phyloP scores from a whole-genome alignment of 37 sponge, comb jelly and placozoan species.

The Theonella swinhoei region DNA sequence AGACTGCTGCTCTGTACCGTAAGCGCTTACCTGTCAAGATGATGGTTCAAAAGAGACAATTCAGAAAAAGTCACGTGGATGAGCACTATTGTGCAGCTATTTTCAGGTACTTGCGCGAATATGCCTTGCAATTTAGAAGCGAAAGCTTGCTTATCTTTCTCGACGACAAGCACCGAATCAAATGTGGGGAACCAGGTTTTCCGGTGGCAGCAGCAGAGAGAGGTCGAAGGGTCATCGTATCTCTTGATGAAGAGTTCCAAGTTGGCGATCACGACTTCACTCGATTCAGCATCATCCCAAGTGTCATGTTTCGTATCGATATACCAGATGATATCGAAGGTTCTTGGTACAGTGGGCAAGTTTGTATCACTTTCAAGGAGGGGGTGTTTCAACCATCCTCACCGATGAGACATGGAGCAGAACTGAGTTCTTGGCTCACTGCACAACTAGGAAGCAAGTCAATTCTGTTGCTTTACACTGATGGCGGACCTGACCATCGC shows the following conservation, averaged over 20 bases:
- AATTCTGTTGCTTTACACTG: too few species aligned
- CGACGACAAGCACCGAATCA: constrained; percentile 63
- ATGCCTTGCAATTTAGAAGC: constrained; percentile 16
- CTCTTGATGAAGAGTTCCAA: constrained; percentile 15
- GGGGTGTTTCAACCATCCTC: too few species aligned
- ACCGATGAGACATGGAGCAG: too few species aligned
- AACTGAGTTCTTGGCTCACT: too few species aligned
- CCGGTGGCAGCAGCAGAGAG: constrained; percentile 59
- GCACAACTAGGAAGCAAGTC: too few species aligned
- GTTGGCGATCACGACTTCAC: constrained; percentile 66
- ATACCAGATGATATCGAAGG: constrained; percentile 5
- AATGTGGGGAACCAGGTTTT: constrained; percentile 57
- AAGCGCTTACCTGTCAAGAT: too few species aligned
- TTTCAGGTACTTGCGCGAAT: constrained; percentile 34
- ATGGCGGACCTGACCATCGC: constrained; percentile 71
- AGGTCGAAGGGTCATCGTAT: constrained; percentile 34
- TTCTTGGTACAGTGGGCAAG: constrained; percentile 17
- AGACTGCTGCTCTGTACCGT: too few species aligned
- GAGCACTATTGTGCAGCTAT: constrained; percentile 46
- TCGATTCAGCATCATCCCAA: too few species aligned
- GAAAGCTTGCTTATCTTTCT: constrained; percentile 12
- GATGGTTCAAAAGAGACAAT: too few species aligned
- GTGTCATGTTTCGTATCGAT: too few species aligned
- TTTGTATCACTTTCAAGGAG: too few species aligned
- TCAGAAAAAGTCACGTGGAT: too few species aligned